Base-by-base conservation (phyloP, 2,113 vertebrate genomes). In the Phodopus roborovskii region DNA sequence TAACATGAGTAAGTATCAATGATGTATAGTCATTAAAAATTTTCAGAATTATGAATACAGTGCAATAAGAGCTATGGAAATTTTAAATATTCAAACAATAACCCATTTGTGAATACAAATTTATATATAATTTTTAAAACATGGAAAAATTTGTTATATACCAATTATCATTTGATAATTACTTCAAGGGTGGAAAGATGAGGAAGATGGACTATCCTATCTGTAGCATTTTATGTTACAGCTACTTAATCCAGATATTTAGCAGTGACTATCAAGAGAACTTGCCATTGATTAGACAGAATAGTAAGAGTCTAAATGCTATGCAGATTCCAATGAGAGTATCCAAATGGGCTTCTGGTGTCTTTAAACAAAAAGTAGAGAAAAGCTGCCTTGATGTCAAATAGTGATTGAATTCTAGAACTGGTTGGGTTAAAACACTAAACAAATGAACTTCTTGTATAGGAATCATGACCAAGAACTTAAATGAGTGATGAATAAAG, bases 81-180 rank as follows among this genome's bases (percentile, higher is more conserved):
- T 79, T 90, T 90, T 56, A 95, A 86, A 86, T 91, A 86, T 75
- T 82, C 39, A 82, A 95, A 95, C 36, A 75, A 13, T 81, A 58
- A 71, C 0, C 4, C 82, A 28, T 66, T 39, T 50, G 1, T 73
- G 26, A 33, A 62, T 50, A 85, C 5, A 77, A 45, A 90, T 50
- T 83, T 74, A 93, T 17, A 90, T 50, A 19, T 81, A 42, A 90
- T 53, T 48, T 94, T 95, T 88, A 62, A 95, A 95, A 64, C n/a
- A 66, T 30, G 28, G 33, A 81, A 92, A 88, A 58, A 92, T 79
- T 95, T 17, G 15, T 5, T 78, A 53, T 30, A 56, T 2, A 50
- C 36, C 70, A 90, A 48, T 71, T 75, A 78, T 15, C 19, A 15
- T 20, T 56, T 90, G 42, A 16, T 60, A 90, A 87, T 92, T 92